Percentiles rank a stretch among this genome's conserved stretches.
Evolutionary conservation across 2,888 invertebrate species (phyloP).

Genomic region (Serrognathus titanus): DNA sequence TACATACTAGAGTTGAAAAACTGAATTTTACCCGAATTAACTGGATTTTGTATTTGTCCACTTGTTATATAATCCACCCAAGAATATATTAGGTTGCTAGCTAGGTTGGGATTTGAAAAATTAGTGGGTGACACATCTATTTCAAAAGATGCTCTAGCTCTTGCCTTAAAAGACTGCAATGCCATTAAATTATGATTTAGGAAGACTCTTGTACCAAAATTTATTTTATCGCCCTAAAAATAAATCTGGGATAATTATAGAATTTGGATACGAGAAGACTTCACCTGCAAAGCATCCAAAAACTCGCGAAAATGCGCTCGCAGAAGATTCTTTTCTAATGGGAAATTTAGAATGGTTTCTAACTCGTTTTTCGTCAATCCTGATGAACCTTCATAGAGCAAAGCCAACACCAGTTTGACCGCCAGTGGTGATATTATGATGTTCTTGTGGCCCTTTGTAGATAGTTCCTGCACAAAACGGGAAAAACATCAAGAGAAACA

Average conservation of each 20-base stretch:
- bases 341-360: slow-evolving; percentile 55
- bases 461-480: slow-evolving; percentile 22
- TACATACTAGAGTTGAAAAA: too few species aligned
- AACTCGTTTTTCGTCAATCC: slow-evolving; percentile 62
- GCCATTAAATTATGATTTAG: slow-evolving; percentile 55
- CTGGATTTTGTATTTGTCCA: slow-evolving; percentile 66
- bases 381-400: slow-evolving; percentile 70
- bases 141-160: slow-evolving; percentile 62
- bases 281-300: slow-evolving; percentile 55
- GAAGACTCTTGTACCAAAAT: slow-evolving; percentile 65
- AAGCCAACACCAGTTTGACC: slow-evolving; percentile 67
- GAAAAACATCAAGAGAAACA: neutral
- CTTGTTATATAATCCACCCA: slow-evolving; percentile 78
- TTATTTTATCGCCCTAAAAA: slow-evolving; percentile 41
- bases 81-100: slow-evolving; percentile 66
- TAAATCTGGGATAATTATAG: neutral
- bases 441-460: slow-evolving; percentile 57
- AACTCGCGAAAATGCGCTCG: slow-evolving; percentile 55
- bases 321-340: slow-evolving; percentile 40
- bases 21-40: slow-evolving; percentile 54
- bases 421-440: slow-evolving; percentile 74
- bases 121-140: slow-evolving; percentile 63
- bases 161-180: slow-evolving; percentile 60
- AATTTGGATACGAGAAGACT: neutral
- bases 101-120: slow-evolving; percentile 56